Evolutionary conservation across 2,888 invertebrate genomes (phyloP), one percentile per base, ranked within the genome.

Genomic region (Caenorhabditis panamensis): DNA sequence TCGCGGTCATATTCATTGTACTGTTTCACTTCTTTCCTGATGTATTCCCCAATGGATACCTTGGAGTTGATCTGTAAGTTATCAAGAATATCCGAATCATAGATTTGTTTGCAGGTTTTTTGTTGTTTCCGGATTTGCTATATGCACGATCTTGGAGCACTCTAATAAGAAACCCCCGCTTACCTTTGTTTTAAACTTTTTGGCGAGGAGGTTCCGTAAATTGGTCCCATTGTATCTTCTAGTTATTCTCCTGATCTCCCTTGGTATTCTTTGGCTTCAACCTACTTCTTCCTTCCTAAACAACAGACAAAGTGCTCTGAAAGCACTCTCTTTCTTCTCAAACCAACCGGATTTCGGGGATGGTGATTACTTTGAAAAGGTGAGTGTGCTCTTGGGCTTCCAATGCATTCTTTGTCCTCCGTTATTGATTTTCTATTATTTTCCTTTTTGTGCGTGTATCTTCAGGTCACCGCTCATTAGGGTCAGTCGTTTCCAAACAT

Each of bases 41-140:
- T 13, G 26, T 56, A 11, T 79, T 79, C 41, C 72, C 66, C 13
- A 79, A 79, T 72, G 78, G 71, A 28, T 78, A 61, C 61, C 53
- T 78, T 4, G 78, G 78, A 37, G 71, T 78, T 61, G 78, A 78
- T 62, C 37, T 64, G 78, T 78, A 51, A 71, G 78, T 53, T 31
- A n/a, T n/a, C n/a, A n/a, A n/a, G n/a, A n/a, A n/a, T n/a, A n/a
- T n/a, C n/a, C n/a, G n/a, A n/a, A n/a, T n/a, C n/a, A n/a, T n/a
- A n/a, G n/a, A n/a, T 20, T 31, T 68, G 9, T 20, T 44, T 58
- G 2, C 53, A 61, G 69, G 51, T 71, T 61, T 37, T 61, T 71
- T 37, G 59, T 68, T 1, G 18, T 68, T 16, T 66, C 54, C 18
- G 66, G 66, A 1, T 56, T 56, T 22, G 8, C 51, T 2, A 41